Percentiles rank a stretch among this genome's conserved stretches.
Conservation (phyloP, 2,113 vertebrate genomes). For the Balaenoptera acutorostrata region DNA sequence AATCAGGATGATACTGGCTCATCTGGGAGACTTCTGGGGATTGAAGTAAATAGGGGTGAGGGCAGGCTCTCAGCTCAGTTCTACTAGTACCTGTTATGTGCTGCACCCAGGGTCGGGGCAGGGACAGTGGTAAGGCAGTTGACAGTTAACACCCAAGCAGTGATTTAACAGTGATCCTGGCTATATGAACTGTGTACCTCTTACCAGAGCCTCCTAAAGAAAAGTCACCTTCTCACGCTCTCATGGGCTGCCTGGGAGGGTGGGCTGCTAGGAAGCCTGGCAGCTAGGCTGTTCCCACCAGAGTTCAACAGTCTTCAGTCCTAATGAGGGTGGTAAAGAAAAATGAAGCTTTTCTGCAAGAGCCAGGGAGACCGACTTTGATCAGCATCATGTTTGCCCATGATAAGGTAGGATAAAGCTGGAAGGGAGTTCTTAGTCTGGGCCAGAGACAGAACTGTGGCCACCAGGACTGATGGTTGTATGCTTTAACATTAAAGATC, state of each 20-base stretch:
- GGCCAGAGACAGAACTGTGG: background rate
- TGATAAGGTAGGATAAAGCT: slow-evolving; percentile 38
- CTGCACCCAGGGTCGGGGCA: background rate
- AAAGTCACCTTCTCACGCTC: background rate
- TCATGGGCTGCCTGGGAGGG: background rate
- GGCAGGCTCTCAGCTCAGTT: background rate
- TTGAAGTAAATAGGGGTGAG: background rate
- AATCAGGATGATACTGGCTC: background rate
- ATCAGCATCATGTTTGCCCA: background rate
- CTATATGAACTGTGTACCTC: background rate
- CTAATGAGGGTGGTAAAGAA: background rate
- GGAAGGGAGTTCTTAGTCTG: background rate
- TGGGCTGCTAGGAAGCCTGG: background rate
- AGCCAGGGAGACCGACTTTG: background rate
- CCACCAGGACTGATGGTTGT: background rate
- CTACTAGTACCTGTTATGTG: background rate
- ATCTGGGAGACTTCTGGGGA: background rate
- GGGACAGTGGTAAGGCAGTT: background rate
- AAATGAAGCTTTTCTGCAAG: slow-evolving; percentile 10
- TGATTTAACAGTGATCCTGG: slow-evolving; percentile 60
- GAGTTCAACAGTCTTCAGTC: background rate
- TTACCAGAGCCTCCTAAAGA: background rate
- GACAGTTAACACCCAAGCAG: background rate
- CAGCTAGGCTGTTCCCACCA: background rate
- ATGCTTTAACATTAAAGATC: background rate